Evolutionary conservation across 2,113 vertebrate species (phyloP), one percentile per base, ranked within the genome.

Genomic region (Sceloporus undulatus): DNA sequence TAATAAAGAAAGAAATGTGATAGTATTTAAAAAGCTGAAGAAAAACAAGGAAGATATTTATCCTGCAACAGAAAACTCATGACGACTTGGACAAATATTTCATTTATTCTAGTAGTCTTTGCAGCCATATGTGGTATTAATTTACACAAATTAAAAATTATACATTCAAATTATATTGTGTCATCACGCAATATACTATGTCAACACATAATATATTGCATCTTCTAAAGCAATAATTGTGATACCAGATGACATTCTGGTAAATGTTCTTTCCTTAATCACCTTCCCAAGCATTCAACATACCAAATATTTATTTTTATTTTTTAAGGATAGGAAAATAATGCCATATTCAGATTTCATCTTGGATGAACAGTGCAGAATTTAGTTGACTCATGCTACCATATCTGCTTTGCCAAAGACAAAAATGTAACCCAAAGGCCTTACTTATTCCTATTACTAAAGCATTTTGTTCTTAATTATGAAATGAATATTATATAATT

Each of bases 401-500:
- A 59, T 29, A 13, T 27, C 25, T 59, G 29, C 25, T 73, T 71
- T 62, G 13, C 65, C 77, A 71, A 56, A 86, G 29, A n/a, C 13
- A 79, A 70, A 80, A 81, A 40, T 71, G 27, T 68, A 79, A 27
- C 42, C 62, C 76, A 56, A 34, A 79, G 65, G 29, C 19, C n/a
- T 54, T 14, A 16, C n/a, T 71, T 79, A 40, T 80, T 40, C 77
- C 42, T 80, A 27, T 14, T 52, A 25, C 19, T 68, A 11, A 68
- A 21, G 23, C 27, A 68, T 77, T 86, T 52, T 40, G 66, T 80
- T 73, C 29, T 66, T 42, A 84, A 73, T 83, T 71, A 70, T 59
- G 23, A 38, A 62, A 74, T 42, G 9, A 59, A 10, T 59, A 4
- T 40, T 73, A 56, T 42, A 48, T 56, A 38, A 79, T 73, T 62